Percentiles rank a stretch among this genome's conserved stretches.
These are phyloP conservation scores for Melanotaenia pygmaea DNA, from an alignment of 2,797 vertebrate species.

Conservation along the genomic window DNA sequence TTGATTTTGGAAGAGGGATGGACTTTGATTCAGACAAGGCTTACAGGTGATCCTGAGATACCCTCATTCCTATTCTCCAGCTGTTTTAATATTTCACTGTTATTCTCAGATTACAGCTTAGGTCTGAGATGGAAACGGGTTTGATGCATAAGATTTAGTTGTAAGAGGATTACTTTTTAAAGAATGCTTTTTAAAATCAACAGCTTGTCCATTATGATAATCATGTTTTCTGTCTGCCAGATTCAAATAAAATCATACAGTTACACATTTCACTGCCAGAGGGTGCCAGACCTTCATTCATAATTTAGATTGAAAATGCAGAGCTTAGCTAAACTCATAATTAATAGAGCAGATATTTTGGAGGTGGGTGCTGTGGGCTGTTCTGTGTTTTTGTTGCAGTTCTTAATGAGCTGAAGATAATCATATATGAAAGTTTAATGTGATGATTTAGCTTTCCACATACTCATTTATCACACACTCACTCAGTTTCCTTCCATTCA, in stretches of 20 bases:
- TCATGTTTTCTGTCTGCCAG: not conserved
- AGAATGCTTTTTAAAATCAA: no score
- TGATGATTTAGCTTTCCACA: not conserved
- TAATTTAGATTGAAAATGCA: no score
- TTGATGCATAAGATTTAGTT: no score
- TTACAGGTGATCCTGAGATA: constrained; percentile 84
- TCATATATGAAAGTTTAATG: not conserved
- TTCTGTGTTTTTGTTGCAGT: not conserved
- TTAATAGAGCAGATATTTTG: no score
- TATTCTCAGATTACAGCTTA: not conserved
- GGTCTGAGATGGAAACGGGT: no score
- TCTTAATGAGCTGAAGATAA: not conserved
- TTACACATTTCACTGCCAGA: constrained; percentile 18
- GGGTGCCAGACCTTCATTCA: not conserved
- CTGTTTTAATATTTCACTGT: no score
- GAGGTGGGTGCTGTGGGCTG: not conserved
- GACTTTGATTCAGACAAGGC: constrained; percentile 95
- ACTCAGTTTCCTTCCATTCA: not conserved
- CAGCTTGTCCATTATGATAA: no score
- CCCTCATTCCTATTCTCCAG: not conserved
- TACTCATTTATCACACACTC: not conserved
- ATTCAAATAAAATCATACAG: not conserved
- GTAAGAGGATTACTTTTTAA: no score
- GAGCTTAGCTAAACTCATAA: no score
- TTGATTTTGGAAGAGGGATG: constrained; percentile 89